A percentile compares a stretch with the other conserved stretches of the same genome.
Evolutionary conservation across 2,888 invertebrate genomes (phyloP).

Genomic region (Drosophila colorata): DNA sequence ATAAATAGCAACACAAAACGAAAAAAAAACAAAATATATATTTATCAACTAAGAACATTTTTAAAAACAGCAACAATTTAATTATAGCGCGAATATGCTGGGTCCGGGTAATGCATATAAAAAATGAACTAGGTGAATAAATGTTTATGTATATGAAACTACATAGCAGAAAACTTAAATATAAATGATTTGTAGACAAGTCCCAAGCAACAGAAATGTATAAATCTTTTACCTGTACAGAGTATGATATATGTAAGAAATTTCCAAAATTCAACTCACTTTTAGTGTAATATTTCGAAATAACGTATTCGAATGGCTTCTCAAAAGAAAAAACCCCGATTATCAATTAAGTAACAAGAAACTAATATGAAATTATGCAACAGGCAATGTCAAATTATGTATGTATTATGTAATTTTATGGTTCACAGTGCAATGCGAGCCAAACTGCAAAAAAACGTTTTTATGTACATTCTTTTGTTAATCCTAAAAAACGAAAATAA

Average conservation of each 20-base stretch:
- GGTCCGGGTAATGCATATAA: constrained; percentile 27
- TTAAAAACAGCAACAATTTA: constrained; percentile 38
- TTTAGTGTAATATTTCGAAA: constrained; percentile 31
- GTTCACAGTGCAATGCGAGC: constrained; percentile 37
- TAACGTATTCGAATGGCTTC: constrained; percentile 50
- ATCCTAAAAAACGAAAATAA: constrained; percentile 61
- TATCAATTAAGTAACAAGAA: constrained; percentile 37
- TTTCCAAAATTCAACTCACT: constrained; percentile 36
- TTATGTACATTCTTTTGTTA: constrained; percentile 77
- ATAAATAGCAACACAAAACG: constrained; percentile 39
- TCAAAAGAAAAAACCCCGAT: constrained; percentile 34
- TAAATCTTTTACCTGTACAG: constrained; percentile 73
- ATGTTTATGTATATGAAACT: constrained; percentile 17
- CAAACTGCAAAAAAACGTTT: constrained; percentile 50
- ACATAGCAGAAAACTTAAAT: constrained; percentile 16
- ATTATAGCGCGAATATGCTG: constrained; percentile 18
- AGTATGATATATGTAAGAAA: constrained; percentile 43
- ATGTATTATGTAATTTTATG: constrained; percentile 55
- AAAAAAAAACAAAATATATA: constrained; percentile 38
- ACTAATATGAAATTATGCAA: constrained; percentile 31
- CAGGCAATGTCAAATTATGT: constrained; percentile 75
- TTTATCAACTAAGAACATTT: constrained; percentile 59
- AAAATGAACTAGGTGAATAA: constrained; percentile 40
- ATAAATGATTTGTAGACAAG: constrained; percentile 43
- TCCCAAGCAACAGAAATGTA: constrained; percentile 50